Evolutionary conservation across 2,888 invertebrate species (phyloP).

Genomic region (Lordiphosa andalusiaca): DNA sequence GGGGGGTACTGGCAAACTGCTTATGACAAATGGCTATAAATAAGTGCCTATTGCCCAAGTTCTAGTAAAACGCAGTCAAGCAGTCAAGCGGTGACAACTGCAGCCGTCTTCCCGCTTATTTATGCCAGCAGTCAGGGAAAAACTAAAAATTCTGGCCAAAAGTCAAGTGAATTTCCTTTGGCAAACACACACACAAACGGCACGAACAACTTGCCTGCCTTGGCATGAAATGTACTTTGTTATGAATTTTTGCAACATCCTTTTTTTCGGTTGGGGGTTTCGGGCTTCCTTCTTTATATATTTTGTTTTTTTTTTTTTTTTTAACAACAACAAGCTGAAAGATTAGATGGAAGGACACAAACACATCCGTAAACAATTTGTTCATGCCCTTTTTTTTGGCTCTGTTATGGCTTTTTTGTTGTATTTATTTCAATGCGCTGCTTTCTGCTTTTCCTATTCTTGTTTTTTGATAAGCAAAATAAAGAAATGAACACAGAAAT

Average conservation of each 20-base stretch:
- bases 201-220: constrained; percentile 47
- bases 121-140: constrained; percentile 40
- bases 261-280: constrained; percentile 42
- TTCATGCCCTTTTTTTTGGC: constrained; percentile 52
- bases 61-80: constrained; percentile 48
- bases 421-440: constrained; percentile 52
- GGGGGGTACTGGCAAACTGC: too few relatives aligned
- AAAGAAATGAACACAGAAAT: constrained; percentile 63
- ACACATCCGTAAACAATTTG: constrained; percentile 73
- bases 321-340: constrained; percentile 32
- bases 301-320: too few relatives aligned
- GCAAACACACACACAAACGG: constrained; percentile 27
- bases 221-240: constrained; percentile 71
- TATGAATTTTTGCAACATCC: constrained; percentile 69
- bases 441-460: constrained; percentile 8
- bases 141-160: constrained; percentile 61
- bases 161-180: constrained; percentile 70
- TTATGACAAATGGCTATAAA: constrained; percentile 63
- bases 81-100: constrained; percentile 63
- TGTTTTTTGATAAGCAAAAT: constrained; percentile 60
- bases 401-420: constrained; percentile 41
- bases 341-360: constrained; percentile 63
- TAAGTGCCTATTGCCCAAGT: constrained; percentile 56
- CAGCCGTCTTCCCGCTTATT: constrained; percentile 57
- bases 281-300: constrained; percentile 16